Evolutionary conservation across 2,888 invertebrate genomes (phyloP), one percentile per base, ranked within the genome.

Genomic region (Sesia bembeciformis): DNA sequence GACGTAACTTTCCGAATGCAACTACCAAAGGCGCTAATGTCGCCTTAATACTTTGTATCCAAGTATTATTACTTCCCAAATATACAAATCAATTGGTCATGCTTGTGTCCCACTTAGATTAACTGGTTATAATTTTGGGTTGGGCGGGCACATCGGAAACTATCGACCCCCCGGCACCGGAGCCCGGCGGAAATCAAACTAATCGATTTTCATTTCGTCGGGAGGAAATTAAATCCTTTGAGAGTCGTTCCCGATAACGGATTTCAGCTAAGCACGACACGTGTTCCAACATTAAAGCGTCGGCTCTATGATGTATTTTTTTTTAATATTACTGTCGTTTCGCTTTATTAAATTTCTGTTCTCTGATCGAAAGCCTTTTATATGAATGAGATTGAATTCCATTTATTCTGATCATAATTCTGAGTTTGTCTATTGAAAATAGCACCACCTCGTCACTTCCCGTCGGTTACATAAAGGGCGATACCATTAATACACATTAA

Each of bases 181-280:
- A 76, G 50, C 50, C 74, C 78, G 67, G 69, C 84, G 89, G 89
- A 89, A 86, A 88, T 88, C 81, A 77, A 88, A 86, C 88, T 88
- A 88, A 89, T 89, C 89, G 88, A 88, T 88, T 88, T 84, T 85
- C 88, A 86, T 89, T 88, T 81, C 78, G 76, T 69, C 76, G 79
- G 76, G 86, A 86, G 89, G 89, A 89, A 89, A 89, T 89, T 89
- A 88, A 89, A 89, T 87, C 88, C 87, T 88, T 88, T 87, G 85
- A 82, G 84, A 84, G 76, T 76, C 80, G 80, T 74, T 74, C 78
- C 65, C 81, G 85, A 87, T 86, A 86, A 79, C 83, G 82, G 81
- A 81, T 82, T 84, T 79, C 76, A 76, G 75, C 79, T 84, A 81
- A 84, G 81, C 81, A 77, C 80, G 84, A 87, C 85, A 84, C 84